A percentile compares a stretch with the other conserved stretches of the same genome.
phyloP scores from a whole-genome alignment of 2,113 vertebrate genomes.

The Cyprinodon variegatus region DNA sequence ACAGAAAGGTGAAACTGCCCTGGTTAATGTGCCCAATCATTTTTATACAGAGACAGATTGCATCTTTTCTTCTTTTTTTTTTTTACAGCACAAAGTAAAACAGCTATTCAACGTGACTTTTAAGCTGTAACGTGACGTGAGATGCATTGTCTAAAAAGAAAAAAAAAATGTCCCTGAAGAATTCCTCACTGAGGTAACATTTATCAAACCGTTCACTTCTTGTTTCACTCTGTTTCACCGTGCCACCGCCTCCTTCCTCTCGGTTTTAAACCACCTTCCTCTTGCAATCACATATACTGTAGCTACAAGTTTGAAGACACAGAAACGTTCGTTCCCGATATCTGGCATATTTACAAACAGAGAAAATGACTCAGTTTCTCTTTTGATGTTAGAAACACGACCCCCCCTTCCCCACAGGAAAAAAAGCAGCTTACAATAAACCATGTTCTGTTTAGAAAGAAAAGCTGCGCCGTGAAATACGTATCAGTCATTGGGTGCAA shows the following conservation, averaged over 20 bases:
- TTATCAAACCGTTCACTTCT: constrained; percentile 75
- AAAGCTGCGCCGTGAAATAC: constrained; percentile 71
- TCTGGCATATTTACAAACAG: constrained; percentile 79
- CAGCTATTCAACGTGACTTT: constrained; percentile 86
- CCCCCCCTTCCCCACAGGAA: constrained; percentile 16
- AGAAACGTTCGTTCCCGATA: constrained; percentile 76
- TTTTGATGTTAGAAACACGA: constrained; percentile 70
- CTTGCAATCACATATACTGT: constrained; percentile 54
- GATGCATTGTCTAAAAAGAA: constrained; percentile 83
- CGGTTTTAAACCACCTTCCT: constrained; percentile 8
- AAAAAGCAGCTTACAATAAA: constrained; percentile 78
- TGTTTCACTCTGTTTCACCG: constrained; percentile 50
- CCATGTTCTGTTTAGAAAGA: constrained; percentile 61
- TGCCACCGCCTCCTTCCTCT: neutral
- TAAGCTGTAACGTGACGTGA: constrained; percentile 89
- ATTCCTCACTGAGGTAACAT: constrained; percentile 93
- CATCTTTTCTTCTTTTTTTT: constrained; percentile 75
- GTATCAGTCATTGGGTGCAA: constrained; percentile 67
- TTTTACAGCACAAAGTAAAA: constrained; percentile 87
- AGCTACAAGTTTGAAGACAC: constrained; percentile 81
- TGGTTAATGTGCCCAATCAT: constrained; percentile 82
- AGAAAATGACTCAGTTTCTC: constrained; percentile 72
- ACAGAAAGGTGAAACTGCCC: constrained; percentile 88
- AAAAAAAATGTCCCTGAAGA: constrained; percentile 95
- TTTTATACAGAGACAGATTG: constrained; percentile 85